Base-by-base conservation (phyloP, 2,888 invertebrate species). In the Mamestra brassicae region DNA sequence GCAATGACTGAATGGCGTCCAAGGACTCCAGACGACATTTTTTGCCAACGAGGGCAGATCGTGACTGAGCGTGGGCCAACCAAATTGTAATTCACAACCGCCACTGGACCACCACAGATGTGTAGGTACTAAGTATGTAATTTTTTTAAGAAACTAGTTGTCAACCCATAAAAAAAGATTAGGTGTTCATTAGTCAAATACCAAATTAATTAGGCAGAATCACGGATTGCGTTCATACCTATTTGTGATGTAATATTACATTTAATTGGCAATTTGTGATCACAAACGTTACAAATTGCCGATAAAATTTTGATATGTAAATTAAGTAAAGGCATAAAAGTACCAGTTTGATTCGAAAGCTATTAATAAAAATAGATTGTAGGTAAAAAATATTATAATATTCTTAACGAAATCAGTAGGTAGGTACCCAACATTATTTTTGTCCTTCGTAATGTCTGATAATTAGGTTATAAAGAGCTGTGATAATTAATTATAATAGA, bases 221-320 rank as follows among this genome's bases (percentile, higher is more conserved):
- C 8, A 50, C 47, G 6, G 13, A 47, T 36, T 50, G 8, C 11
- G 5, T 17, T 11, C 34, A 71, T 36, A 70, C 47, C 34, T 50
- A 69, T 10, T 50, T 38, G 13, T 17, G 10, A 55, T 42, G n/a
- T 77, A 55, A 57, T 71, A 71, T 72, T 63, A 79, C 15, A 63
- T 4, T n/a, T 80, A 58, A 80, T 73, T 63, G 38, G 38, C 45
- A 38, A 63, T 58, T 73, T 47, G 74, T 73, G 15, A 47, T 47
- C 47, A 80, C 17, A 80, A 80, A 74, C 38, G 57, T 38, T 34
- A 58, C 63, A 76, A 79, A 64, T 72, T 63, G 63, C 34, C 52
- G 45, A 58, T 72, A 58, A 45, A 71, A 58, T 63, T 63, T 42
- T 78, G 45, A n/a, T 55, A 78, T 71, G 55, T 62, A 57, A 57